Evolutionary conservation across 2,113 vertebrate species (phyloP).

Genomic region (Narcine bancroftii): DNA sequence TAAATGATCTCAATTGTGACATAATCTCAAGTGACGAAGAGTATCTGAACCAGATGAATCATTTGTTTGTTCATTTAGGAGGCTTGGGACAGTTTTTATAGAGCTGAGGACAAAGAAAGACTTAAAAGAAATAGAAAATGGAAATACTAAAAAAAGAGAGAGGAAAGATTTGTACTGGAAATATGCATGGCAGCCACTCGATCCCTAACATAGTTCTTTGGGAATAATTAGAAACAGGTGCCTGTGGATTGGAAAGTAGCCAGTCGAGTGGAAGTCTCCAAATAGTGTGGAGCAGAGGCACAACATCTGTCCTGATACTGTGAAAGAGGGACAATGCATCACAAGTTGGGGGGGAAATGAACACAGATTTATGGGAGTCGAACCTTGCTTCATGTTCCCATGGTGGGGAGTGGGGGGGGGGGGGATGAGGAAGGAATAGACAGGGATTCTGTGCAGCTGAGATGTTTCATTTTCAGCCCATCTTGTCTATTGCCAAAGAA

Average conservation of each 20-base stretch:
- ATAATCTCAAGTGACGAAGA: not conserved
- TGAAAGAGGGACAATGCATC: not conserved
- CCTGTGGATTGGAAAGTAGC: not conserved
- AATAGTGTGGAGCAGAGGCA: no score
- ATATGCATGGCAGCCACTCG: not conserved
- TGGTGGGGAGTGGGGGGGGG: not conserved
- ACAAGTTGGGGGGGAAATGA: not conserved
- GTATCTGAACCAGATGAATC: not conserved
- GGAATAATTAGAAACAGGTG: not conserved
- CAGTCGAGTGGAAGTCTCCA: not conserved
- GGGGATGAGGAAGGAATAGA: not conserved
- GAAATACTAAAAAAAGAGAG: not conserved
- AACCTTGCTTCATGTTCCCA: not conserved
- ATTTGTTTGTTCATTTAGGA: not conserved
- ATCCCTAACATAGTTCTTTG: not conserved
- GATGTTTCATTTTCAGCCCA: not conserved
- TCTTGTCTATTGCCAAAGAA: not conserved
- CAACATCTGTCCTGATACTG: not conserved
- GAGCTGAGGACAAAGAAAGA: not conserved
- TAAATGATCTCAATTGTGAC: not conserved
- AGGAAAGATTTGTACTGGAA: not conserved
- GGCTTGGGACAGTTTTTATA: not conserved
- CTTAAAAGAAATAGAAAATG: not conserved
- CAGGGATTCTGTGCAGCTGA: not conserved
- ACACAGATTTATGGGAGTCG: not conserved